A percentile compares a stretch with the other conserved stretches of the same genome.
Evolutionary conservation across 2,113 vertebrate species (phyloP).

Genomic region (Ceyx margarethae): DNA sequence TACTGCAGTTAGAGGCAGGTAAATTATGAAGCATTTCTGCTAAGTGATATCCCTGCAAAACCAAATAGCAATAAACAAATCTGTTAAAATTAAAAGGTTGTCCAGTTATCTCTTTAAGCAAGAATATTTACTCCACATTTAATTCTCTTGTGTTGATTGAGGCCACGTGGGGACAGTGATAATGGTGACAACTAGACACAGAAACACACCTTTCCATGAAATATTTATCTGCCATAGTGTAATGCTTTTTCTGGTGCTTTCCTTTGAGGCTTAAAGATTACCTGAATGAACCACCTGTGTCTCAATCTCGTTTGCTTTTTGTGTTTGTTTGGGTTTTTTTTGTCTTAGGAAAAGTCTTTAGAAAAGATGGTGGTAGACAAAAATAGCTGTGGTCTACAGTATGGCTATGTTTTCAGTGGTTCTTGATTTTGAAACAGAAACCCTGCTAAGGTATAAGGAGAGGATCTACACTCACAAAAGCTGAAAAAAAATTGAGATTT

Average conservation of each 20-base stretch:
- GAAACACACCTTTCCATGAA: background rate
- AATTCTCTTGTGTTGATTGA: background rate
- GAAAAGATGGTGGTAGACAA: background rate
- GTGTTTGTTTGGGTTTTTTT: background rate
- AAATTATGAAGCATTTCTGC: background rate
- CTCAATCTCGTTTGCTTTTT: background rate
- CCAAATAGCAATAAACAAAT: background rate
- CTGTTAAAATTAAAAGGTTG: background rate
- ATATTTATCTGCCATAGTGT: background rate
- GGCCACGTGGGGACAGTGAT: background rate
- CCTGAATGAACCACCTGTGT: background rate
- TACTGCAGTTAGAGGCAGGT: background rate
- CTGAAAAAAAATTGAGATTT: background rate
- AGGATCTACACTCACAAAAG: background rate
- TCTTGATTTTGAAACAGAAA: background rate
- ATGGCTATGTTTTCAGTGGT: background rate
- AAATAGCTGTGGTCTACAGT: background rate
- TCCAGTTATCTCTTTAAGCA: background rate
- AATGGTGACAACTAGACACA: background rate
- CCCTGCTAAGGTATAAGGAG: background rate
- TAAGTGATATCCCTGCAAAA: background rate
- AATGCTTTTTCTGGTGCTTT: background rate
- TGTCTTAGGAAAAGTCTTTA: background rate
- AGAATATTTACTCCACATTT: background rate
- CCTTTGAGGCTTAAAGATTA: background rate